These are phyloP conservation scores for Catalaphyllia jardinei DNA, from an alignment of 64 coral and sea anemone genomes.

Conservation along the genomic window DNA sequence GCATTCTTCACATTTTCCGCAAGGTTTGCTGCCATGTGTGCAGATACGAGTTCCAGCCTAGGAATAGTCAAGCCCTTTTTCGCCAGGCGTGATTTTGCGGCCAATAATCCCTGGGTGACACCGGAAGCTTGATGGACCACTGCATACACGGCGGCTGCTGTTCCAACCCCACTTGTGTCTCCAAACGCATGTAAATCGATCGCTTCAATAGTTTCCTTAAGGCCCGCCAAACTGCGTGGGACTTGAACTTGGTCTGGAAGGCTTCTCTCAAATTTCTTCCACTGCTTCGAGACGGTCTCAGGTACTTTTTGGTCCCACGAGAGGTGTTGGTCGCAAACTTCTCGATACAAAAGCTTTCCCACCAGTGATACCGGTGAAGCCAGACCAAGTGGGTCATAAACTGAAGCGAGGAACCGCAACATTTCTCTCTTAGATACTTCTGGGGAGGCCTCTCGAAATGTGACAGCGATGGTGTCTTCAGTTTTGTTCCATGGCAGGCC, in stretches of 20 bases:
- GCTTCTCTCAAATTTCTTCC: no score
- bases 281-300: not conserved
- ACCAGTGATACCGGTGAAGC: constrained; percentile 4
- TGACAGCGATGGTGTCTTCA: constrained; percentile 34
- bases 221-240: not conserved
- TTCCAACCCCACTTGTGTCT: constrained; percentile 22
- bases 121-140: constrained; percentile 27
- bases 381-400: constrained; percentile 24
- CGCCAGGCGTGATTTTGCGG: constrained; percentile 21
- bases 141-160: constrained; percentile 29
- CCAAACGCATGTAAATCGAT: constrained; percentile 27
- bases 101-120: not conserved
- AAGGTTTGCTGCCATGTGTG: constrained; percentile 53
- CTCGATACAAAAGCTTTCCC: constrained; percentile 39
- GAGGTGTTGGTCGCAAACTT: constrained; percentile 22
- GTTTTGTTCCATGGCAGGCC: constrained; percentile 34
- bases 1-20: constrained; percentile 44
- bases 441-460: not conserved
- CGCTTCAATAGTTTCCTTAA: not conserved
- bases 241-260: constrained; percentile 37
- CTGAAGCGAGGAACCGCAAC: constrained; percentile 9
- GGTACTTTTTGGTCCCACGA: constrained; percentile 40
- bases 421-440: constrained; percentile 36
- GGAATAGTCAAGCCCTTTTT: constrained; percentile 33
- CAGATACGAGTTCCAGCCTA: constrained; percentile 24